Conservation (phyloP, 1,140 invertebrate species). For the Aphaenogaster floridana region DNA sequence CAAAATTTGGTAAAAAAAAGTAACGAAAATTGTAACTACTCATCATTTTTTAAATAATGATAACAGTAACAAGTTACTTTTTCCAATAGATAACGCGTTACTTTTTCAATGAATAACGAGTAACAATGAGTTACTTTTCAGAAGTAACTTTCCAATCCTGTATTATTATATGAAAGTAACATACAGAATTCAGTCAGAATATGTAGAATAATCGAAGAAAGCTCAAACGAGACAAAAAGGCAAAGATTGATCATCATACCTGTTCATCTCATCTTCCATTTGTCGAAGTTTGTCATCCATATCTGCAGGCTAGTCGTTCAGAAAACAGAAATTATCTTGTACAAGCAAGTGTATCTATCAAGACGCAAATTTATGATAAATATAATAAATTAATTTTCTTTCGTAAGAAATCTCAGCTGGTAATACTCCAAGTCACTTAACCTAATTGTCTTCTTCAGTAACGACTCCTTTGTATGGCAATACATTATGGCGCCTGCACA, state of each 20-base stretch:
- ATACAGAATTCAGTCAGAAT: neutral
- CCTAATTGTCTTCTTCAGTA: too few species aligned
- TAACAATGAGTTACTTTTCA: too few species aligned
- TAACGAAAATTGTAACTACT: too few species aligned
- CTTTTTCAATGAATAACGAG: too few species aligned
- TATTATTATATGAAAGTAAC: neutral
- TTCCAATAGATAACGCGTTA: too few species aligned
- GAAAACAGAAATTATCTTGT: neutral
- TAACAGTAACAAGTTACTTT: too few species aligned
- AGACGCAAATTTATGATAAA: neutral
- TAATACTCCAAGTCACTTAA: neutral
- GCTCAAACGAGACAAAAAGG: neutral
- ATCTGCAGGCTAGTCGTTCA: slow-evolving; percentile 43
- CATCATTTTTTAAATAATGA: too few species aligned
- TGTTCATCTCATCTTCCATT: slow-evolving; percentile 95
- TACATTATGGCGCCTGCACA: too few species aligned
- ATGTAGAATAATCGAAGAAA: neutral
- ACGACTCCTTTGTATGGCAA: too few species aligned
- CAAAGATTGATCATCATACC: slow-evolving; percentile 85
- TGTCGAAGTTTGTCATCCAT: slow-evolving; percentile 88
- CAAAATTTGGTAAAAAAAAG: too few species aligned
- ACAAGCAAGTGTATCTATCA: neutral
- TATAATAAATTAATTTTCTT: neutral
- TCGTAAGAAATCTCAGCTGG: neutral
- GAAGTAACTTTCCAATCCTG: too few species aligned